These are phyloP conservation scores for Onthophagus sagittarius DNA, from an alignment of 2,888 invertebrate species.

Conservation along the genomic window DNA sequence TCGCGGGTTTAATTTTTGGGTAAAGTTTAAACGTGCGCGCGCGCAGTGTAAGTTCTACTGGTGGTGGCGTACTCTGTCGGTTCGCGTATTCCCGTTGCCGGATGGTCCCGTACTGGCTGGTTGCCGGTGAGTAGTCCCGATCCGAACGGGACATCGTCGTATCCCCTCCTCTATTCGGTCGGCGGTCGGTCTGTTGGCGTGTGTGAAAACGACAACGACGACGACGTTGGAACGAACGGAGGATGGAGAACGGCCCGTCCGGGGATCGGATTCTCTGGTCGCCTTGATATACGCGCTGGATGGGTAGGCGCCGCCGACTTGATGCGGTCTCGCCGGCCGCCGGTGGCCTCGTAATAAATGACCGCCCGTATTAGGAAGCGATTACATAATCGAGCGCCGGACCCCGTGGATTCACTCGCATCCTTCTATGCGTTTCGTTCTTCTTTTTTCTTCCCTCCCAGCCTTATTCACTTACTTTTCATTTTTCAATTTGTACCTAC, in stretches of 20 bases:
- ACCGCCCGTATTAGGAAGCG: constrained; percentile 29
- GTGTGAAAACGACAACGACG: background rate
- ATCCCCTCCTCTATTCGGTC: constrained; percentile 30
- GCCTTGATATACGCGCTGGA: background rate
- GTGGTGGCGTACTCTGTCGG: constrained; percentile 25
- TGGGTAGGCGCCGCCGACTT: constrained; percentile 36
- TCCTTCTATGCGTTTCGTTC: background rate
- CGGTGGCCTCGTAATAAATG: constrained; percentile 29
- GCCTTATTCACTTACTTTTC: background rate
- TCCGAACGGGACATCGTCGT: constrained; percentile 39
- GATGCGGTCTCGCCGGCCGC: constrained; percentile 34
- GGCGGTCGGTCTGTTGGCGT: background rate
- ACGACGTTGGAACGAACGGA: constrained; percentile 20
- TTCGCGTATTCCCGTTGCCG: constrained; percentile 34
- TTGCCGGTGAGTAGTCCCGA: constrained; percentile 39
- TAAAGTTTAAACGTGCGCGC: constrained; percentile 23
- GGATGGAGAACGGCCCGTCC: constrained; percentile 39
- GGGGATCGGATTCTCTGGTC: constrained; percentile 37
- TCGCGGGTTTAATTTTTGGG: background rate
- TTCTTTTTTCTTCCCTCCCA: background rate
- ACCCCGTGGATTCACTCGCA: constrained; percentile 1
- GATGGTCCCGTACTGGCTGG: constrained; percentile 42
- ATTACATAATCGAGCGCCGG: constrained; percentile 24
- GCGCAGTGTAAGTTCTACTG: background rate
- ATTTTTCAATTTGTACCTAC: too few relatives aligned